These are phyloP conservation scores for Saturnia japonica DNA, from an alignment of 2,888 invertebrate genomes.

Conservation along the genomic window DNA sequence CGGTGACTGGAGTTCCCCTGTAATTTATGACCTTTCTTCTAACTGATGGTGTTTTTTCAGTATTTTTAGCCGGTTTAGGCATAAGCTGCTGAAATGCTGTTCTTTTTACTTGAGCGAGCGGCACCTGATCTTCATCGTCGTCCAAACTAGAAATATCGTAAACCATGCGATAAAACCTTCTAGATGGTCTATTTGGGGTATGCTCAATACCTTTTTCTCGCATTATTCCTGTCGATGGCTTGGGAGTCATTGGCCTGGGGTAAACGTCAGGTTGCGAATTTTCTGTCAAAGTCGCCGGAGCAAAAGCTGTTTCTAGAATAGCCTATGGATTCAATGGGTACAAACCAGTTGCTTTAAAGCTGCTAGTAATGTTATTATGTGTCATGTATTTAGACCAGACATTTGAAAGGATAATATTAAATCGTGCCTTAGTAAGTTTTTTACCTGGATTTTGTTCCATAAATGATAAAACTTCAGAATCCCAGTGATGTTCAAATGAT, in stretches of 20 bases:
- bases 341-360: neutral
- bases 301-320: neutral
- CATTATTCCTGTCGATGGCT: neutral
- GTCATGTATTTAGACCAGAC: neutral
- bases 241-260: neutral
- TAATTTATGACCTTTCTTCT: too few species aligned
- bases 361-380: neutral
- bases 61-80: neutral
- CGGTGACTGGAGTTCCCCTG: too few species aligned
- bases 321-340: neutral
- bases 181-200: neutral
- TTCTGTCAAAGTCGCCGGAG: neutral
- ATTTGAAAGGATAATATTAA: neutral
- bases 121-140: neutral
- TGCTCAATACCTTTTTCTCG: neutral
- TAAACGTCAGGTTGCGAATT: neutral
- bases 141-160: neutral
- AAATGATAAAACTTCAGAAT: too few species aligned
- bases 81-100: neutral
- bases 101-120: neutral
- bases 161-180: neutral
- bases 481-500: too few species aligned
- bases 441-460: too few species aligned
- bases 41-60: neutral
- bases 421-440: neutral